Evolutionary conservation across 2,797 vertebrate genomes (phyloP).

Genomic region (Ammospiza maritima): DNA sequence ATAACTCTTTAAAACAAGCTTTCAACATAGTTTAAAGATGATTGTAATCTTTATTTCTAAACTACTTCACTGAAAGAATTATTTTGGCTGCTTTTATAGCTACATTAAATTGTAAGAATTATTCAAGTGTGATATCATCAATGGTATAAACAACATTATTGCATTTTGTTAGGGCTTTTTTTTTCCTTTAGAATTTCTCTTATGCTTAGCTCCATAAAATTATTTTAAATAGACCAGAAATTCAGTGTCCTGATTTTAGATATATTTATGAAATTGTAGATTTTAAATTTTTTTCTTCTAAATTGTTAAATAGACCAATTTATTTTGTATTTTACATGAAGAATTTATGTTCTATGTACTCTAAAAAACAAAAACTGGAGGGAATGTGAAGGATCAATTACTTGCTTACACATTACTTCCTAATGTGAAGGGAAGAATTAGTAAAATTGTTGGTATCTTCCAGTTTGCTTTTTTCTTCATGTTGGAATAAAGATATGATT

Average conservation of each 20-base stretch:
- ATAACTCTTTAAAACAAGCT: background rate
- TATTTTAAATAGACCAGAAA: background rate
- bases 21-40: background rate
- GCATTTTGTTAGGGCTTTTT: background rate
- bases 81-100: background rate
- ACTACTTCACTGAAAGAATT: background rate
- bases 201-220: background rate
- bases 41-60: background rate
- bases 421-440: background rate
- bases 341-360: background rate
- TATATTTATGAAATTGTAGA: background rate
- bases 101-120: background rate
- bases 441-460: background rate
- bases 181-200: background rate
- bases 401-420: background rate
- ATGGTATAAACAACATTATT: background rate
- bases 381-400: background rate
- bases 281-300: background rate
- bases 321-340: background rate
- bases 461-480: background rate
- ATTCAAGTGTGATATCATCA: background rate
- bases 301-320: background rate
- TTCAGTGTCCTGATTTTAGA: background rate
- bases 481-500: background rate
- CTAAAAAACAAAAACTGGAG: background rate